Evolutionary conservation across 2,797 vertebrate genomes (phyloP).

Genomic region (Pangasius mekongensis): DNA sequence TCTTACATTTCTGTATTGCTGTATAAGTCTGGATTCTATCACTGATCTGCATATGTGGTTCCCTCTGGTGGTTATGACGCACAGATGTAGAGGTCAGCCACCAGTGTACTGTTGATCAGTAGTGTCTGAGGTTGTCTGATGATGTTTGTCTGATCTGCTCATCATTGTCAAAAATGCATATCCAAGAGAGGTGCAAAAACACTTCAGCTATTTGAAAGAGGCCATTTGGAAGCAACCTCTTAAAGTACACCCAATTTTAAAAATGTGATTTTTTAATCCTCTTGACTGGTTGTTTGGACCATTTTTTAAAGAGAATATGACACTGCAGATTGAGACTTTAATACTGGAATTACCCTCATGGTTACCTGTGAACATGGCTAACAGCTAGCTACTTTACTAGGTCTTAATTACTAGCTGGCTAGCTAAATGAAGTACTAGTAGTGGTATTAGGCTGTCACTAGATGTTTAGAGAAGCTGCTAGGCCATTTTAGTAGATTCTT

Average conservation of each 20-base stretch:
- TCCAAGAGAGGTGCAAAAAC: neutral
- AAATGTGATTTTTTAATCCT: neutral
- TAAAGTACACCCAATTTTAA: neutral
- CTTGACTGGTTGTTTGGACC: neutral
- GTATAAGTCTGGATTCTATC: neutral
- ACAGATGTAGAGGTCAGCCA: neutral
- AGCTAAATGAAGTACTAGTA: neutral
- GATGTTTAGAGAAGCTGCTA: no score
- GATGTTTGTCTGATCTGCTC: neutral
- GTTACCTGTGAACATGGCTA: neutral
- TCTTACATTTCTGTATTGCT: neutral
- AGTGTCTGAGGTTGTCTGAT: neutral
- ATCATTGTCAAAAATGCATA: neutral
- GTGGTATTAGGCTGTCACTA: neutral
- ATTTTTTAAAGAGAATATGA: neutral
- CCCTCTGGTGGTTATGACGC: conserved; percentile 20
- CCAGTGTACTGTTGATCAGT: neutral
- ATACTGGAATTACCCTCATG: neutral
- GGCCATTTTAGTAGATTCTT: neutral
- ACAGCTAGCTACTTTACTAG: neutral
- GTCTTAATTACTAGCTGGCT: neutral
- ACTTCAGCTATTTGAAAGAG: neutral
- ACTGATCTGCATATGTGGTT: neutral
- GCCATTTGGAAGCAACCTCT: neutral
- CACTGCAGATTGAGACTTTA: neutral